Conservation (phyloP, 2,888 invertebrate species). For the Onchidella celtica region DNA sequence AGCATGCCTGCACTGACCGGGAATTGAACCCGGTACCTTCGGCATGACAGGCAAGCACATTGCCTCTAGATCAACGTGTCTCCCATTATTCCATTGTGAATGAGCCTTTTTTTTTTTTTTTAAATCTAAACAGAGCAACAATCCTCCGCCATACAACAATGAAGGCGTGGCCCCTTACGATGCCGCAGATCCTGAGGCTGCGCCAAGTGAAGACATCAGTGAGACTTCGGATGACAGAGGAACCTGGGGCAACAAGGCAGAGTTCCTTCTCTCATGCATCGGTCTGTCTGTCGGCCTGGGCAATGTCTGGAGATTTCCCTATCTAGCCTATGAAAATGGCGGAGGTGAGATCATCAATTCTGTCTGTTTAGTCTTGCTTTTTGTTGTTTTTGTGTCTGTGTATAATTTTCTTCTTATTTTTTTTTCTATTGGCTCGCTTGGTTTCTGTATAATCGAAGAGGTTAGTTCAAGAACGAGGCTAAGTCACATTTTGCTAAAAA, state of each 20-base stretch:
- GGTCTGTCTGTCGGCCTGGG: slow-evolving; percentile 53
- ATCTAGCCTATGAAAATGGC: slow-evolving; percentile 47
- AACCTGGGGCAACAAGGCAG: slow-evolving; percentile 51
- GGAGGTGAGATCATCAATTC: slow-evolving; percentile 40
- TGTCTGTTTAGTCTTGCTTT: slow-evolving; percentile 35
- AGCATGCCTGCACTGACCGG: too few relatives aligned
- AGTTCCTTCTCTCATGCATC: slow-evolving; percentile 53
- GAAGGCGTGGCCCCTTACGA: not conserved
- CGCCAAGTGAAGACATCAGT: not conserved
- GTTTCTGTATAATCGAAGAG: not conserved
- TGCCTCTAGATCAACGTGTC: too few relatives aligned
- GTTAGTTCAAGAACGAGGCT: too few relatives aligned
- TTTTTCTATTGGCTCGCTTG: slow-evolving; percentile 11
- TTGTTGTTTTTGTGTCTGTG: slow-evolving; percentile 42
- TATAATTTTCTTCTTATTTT: slow-evolving; percentile 39
- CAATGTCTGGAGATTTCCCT: slow-evolving; percentile 54
- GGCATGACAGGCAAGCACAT: too few relatives aligned
- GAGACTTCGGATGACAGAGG: slow-evolving; percentile 19
- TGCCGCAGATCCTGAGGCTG: not conserved
- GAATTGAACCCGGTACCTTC: too few relatives aligned
- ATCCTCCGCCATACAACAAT: not conserved
- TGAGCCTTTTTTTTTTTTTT: too few relatives aligned
- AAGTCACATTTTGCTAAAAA: too few relatives aligned
- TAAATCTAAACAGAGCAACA: not conserved
- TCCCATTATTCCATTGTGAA: too few relatives aligned